Percentiles rank a stretch among this genome's conserved stretches.
These are phyloP conservation scores for Oppia nitens DNA, from an alignment of 1,140 invertebrate genomes.

Conservation along the genomic window DNA sequence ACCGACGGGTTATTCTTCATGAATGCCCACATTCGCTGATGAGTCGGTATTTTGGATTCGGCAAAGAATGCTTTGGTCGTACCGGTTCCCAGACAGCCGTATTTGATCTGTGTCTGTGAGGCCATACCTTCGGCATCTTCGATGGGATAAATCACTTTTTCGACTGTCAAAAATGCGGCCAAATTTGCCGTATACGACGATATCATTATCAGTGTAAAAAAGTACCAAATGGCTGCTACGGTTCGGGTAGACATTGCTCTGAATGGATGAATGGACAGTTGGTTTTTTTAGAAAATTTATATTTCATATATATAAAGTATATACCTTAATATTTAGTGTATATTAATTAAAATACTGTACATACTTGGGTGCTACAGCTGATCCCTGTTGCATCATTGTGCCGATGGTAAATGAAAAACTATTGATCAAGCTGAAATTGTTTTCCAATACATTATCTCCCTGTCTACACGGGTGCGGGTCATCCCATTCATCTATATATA, in stretches of 20 bases:
- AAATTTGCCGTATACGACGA: slow-evolving; percentile 39
- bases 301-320: background rate
- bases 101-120: slow-evolving; percentile 36
- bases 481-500: slow-evolving; percentile 21
- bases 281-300: background rate
- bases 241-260: slow-evolving; percentile 30
- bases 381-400: slow-evolving; percentile 85
- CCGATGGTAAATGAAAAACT: slow-evolving; percentile 63
- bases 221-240: slow-evolving; percentile 37
- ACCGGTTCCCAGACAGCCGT: slow-evolving; percentile 35
- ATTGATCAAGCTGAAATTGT: slow-evolving; percentile 51
- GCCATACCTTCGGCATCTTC: slow-evolving; percentile 37
- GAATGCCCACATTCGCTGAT: slow-evolving; percentile 59
- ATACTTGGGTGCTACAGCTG: slow-evolving; percentile 42
- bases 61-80: slow-evolving; percentile 31
- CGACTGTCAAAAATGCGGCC: slow-evolving; percentile 40
- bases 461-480: slow-evolving; percentile 52
- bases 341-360: slow-evolving; percentile 15
- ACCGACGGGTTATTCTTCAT: slow-evolving; percentile 64
- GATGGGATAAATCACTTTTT: slow-evolving; percentile 36
- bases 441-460: slow-evolving; percentile 56
- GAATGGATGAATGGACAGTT: background rate
- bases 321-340: background rate
- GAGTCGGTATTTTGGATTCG: slow-evolving; percentile 73
- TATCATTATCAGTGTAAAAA: slow-evolving; percentile 40